These are phyloP conservation scores for Lasioglossum calceatum DNA, from an alignment of 2,888 invertebrate genomes.

Conservation along the genomic window DNA sequence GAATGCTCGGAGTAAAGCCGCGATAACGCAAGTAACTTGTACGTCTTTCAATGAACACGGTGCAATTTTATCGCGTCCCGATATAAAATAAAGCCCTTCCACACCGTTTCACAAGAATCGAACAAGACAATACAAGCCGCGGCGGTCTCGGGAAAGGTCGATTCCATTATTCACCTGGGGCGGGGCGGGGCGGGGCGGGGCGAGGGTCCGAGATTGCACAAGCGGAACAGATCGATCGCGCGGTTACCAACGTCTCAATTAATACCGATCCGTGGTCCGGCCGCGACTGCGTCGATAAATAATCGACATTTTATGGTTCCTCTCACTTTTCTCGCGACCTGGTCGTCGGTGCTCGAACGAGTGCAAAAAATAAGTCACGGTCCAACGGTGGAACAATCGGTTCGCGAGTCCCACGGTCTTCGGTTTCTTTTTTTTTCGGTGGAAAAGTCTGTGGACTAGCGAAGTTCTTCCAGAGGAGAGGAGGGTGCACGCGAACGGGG, in stretches of 20 bases:
- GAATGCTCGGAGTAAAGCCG: neutral
- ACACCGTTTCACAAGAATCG: slow-evolving; percentile 3
- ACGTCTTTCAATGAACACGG: neutral
- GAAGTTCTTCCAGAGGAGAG: neutral
- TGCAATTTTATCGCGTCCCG: neutral
- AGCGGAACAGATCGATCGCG: slow-evolving; percentile 41
- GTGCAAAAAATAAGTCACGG: neutral
- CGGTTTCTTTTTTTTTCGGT: neutral
- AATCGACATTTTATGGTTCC: slow-evolving; percentile 18
- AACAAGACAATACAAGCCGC: neutral
- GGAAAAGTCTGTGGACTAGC: neutral
- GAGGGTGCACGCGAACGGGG: slow-evolving; percentile 30
- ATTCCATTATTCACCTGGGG: slow-evolving; percentile 22
- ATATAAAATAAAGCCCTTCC: slow-evolving; percentile 1
- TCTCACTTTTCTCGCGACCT: slow-evolving; percentile 37
- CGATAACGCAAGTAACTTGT: neutral
- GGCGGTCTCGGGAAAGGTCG: slow-evolving; percentile 34
- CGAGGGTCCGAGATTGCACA: slow-evolving; percentile 3
- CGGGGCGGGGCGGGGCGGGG: too few species aligned
- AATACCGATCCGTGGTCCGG: slow-evolving; percentile 25
- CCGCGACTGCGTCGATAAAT: slow-evolving; percentile 13
- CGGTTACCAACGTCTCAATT: slow-evolving; percentile 51
- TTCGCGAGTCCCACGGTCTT: slow-evolving; percentile 43
- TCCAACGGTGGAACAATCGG: neutral
- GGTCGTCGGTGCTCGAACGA: neutral